These are phyloP conservation scores for Lycorma delicatula DNA, from an alignment of 1,140 invertebrate species.

Conservation along the genomic window DNA sequence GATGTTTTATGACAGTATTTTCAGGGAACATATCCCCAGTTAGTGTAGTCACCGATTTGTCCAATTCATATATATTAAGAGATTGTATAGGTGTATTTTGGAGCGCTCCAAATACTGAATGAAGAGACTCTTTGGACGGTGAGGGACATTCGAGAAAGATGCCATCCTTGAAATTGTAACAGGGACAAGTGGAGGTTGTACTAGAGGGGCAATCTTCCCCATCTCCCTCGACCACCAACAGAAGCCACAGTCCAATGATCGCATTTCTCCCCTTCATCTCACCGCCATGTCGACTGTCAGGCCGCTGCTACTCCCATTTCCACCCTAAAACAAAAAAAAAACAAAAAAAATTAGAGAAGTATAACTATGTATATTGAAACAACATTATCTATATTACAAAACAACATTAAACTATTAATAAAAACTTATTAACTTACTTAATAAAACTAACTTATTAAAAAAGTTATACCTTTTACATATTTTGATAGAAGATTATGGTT, in stretches of 20 bases:
- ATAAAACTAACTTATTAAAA: no score
- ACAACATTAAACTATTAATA: no score
- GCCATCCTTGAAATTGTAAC: conserved; percentile 85
- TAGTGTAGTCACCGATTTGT: conserved; percentile 60
- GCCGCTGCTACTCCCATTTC: no score
- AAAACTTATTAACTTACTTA: no score
- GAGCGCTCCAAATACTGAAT: conserved; percentile 44
- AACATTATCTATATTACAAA: no score
- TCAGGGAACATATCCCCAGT: conserved; percentile 59
- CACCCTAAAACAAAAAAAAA: no score
- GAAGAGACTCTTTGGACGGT: conserved; percentile 51
- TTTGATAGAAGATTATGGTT: no score
- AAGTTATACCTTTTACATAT: no score
- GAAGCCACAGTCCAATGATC: not conserved
- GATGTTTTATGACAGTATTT: conserved; percentile 61
- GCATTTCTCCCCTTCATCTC: not conserved
- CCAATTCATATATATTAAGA: conserved; percentile 76
- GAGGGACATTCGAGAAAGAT: conserved; percentile 82
- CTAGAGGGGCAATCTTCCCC: not conserved
- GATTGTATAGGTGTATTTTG: conserved; percentile 57
- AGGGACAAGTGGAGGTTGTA: conserved; percentile 59
- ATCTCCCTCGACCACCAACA: not conserved
- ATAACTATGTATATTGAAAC: no score
- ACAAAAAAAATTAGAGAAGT: no score
- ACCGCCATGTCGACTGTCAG: not conserved